phyloP scores from a whole-genome alignment of 2,888 invertebrate genomes.

The Steromphala cineraria region DNA sequence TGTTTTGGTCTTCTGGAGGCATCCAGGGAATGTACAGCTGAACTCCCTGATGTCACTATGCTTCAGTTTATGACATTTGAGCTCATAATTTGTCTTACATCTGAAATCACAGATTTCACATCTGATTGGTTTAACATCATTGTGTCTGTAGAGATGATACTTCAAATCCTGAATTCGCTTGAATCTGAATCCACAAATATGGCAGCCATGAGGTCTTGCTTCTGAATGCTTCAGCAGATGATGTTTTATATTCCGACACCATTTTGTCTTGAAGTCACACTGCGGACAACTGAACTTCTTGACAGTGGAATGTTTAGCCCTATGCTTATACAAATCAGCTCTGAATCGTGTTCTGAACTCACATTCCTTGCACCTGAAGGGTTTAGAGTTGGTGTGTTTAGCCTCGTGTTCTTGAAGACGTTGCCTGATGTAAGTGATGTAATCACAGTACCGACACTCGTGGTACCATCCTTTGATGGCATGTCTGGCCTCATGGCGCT shows the following conservation, averaged over 20 bases:
- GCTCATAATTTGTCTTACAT: slow-evolving; percentile 60
- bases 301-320: slow-evolving; percentile 46
- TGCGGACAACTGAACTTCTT: slow-evolving; percentile 48
- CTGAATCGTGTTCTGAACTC: slow-evolving; percentile 42
- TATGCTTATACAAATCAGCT: slow-evolving; percentile 46
- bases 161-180: slow-evolving; percentile 50
- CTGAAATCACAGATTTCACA: slow-evolving; percentile 57
- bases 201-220: slow-evolving; percentile 45
- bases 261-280: slow-evolving; percentile 57
- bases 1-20: slow-evolving; percentile 51
- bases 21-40: slow-evolving; percentile 53
- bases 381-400: slow-evolving; percentile 52
- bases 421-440: slow-evolving; percentile 36
- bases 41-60: slow-evolving; percentile 52
- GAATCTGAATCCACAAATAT: slow-evolving; percentile 50
- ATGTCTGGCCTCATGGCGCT: slow-evolving; percentile 26
- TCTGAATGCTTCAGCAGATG: slow-evolving; percentile 48
- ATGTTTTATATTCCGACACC: slow-evolving; percentile 46
- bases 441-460: slow-evolving; percentile 53
- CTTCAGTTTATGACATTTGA: slow-evolving; percentile 54
- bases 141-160: slow-evolving; percentile 55
- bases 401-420: slow-evolving; percentile 50
- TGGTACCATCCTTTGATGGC: slow-evolving; percentile 21
- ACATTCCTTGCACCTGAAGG: slow-evolving; percentile 54
- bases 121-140: slow-evolving; percentile 51